phyloP scores from a whole-genome alignment of 2,888 invertebrate genomes.

The Hypselothyrea guttata region DNA sequence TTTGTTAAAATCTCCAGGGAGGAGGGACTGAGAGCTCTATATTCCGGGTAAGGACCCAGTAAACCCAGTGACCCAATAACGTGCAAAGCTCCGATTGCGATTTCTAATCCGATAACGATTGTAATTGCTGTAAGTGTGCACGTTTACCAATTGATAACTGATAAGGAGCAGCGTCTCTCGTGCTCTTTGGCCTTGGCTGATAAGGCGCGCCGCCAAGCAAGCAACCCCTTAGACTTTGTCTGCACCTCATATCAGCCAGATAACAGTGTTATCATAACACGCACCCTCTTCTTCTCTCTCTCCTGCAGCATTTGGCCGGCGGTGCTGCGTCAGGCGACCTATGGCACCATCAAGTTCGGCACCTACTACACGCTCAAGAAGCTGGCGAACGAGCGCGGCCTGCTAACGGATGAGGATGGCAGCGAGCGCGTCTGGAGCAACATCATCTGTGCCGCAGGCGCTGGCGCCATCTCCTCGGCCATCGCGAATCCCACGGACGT shows the following conservation, averaged over 20 bases:
- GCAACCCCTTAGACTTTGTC: conserved; percentile 59
- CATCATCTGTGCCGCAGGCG: conserved; percentile 88
- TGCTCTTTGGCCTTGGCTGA: conserved; percentile 53
- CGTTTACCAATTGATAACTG: conserved; percentile 17
- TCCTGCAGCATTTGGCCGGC: conserved; percentile 92
- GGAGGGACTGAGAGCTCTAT: conserved; percentile 93
- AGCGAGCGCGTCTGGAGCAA: conserved; percentile 86
- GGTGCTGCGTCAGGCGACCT: conserved; percentile 94
- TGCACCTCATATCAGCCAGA: conserved; percentile 22
- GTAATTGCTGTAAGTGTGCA: background rate
- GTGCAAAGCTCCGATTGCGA: conserved; percentile 15
- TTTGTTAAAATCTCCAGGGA: conserved; percentile 92
- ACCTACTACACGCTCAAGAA: conserved; percentile 95
- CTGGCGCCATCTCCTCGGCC: conserved; percentile 93
- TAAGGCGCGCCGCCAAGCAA: conserved; percentile 30
- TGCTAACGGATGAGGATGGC: conserved; percentile 81
- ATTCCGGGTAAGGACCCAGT: conserved; percentile 90
- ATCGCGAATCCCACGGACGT: conserved; percentile 98
- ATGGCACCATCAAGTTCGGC: conserved; percentile 98
- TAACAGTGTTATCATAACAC: conserved; percentile 1
- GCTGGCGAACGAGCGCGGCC: conserved; percentile 84
- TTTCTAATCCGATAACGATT: too few species aligned
- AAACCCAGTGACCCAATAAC: conserved; percentile 36
- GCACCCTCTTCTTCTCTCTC: too few species aligned
- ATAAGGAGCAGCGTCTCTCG: conserved; percentile 22